Base-by-base conservation (phyloP, 1,140 invertebrate species). In the Brachionus sp. region DNA sequence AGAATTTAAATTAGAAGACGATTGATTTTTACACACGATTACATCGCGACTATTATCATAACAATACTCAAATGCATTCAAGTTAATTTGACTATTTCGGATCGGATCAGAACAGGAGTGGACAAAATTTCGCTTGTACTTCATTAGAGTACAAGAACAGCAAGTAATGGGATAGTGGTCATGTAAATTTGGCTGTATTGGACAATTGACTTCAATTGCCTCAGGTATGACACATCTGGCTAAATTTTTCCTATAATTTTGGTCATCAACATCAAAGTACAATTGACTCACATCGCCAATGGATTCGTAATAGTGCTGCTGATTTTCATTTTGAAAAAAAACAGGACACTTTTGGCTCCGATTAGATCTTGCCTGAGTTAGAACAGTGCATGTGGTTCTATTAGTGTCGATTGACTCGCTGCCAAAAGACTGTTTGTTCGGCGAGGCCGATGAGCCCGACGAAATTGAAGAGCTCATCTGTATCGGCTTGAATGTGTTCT, bases 261-360 rank as follows among this genome's bases (percentile, higher is more conserved):
- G 70, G 25, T 75, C 70, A 46, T 75, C 70, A 46, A 75, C 70
- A 75, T 75, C 70, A 50, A 75, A 75, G 25, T 75, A 75, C 39
- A 75, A 12, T 46, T 75, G 70, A 46, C 70, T 75, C 13, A 75
- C 44, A 13, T 75, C 70, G 7, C 70, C 70, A 46, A 75, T 75
- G 5, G 70, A 75, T 25, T 75, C 70, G n/a, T 75, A 75, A 46
- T 75, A 75, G 44, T 73, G 68, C 10, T 75, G 70, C 13, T 75
- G 70, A 75, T 75, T 75, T 46, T 46, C 37, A 46, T 19, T 75
- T 23, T 35, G 66, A 5, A 70, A 37, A 42, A 39, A 5, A 13
- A 39, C 12, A 16, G 29, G 35, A 39, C 10, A 37, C 7, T 9
- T 70, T 42, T 19, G 7, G 5, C 0, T 5, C 12, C 66, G 29